Conservation (phyloP, 2,113 vertebrate species). For the Alligator mississippiensis region DNA sequence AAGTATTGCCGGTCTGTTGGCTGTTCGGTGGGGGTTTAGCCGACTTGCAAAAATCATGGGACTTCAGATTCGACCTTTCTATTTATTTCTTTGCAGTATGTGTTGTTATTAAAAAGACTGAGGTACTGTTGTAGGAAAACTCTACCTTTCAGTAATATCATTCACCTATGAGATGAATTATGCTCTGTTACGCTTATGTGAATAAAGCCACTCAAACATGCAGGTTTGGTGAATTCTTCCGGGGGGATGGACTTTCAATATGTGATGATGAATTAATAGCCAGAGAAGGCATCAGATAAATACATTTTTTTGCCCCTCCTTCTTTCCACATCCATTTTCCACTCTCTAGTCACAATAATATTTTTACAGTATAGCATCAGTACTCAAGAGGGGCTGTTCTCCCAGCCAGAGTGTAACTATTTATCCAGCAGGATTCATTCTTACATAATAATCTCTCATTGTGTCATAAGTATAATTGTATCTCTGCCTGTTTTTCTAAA, state of each 20-base stretch:
- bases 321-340: not conserved
- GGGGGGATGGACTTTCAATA: not conserved
- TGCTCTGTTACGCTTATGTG: not conserved
- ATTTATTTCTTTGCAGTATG: constrained; percentile 38
- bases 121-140: not conserved
- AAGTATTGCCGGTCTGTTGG: constrained; percentile 8
- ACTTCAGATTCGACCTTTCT: constrained; percentile 30
- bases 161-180: not conserved
- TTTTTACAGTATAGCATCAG: not conserved
- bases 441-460: not conserved
- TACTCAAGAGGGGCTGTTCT: not conserved
- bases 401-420: not conserved
- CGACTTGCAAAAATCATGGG: constrained; percentile 6
- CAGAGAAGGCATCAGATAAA: not conserved
- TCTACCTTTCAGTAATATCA: not conserved
- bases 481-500: not conserved
- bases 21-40: constrained; percentile 21
- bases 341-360: not conserved
- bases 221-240: not conserved
- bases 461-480: not conserved
- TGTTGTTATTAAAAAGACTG: constrained; percentile 17
- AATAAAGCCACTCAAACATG: not conserved
- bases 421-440: accelerated
- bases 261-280: constrained; percentile 4
- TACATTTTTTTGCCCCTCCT: not conserved